phyloP scores from a whole-genome alignment of 2,797 vertebrate genomes.

The Balearica regulorum region DNA sequence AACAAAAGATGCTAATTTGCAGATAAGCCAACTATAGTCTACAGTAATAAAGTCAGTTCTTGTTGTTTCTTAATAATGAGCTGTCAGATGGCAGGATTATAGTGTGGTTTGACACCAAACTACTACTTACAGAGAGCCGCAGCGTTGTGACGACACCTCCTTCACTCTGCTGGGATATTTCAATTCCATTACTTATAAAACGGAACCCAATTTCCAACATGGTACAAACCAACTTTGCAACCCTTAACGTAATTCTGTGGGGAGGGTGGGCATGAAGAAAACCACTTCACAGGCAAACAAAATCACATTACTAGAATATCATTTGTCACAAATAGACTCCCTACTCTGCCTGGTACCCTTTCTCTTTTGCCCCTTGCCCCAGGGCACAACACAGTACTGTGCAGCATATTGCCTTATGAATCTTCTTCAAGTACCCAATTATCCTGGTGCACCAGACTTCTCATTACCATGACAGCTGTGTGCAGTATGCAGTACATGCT shows the following conservation, averaged over 20 bases:
- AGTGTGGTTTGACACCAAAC: conserved; percentile 57
- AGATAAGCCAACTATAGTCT: conserved; percentile 39
- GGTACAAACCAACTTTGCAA: conserved; percentile 36
- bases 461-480: conserved; percentile 74
- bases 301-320: conserved; percentile 59
- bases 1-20: conserved; percentile 74
- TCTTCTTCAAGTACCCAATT: conserved; percentile 81
- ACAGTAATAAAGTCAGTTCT: conserved; percentile 69
- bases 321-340: conserved; percentile 65
- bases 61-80: conserved; percentile 73
- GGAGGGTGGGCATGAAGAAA: background rate
- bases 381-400: conserved; percentile 58
- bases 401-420: conserved; percentile 74
- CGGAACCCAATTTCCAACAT: background rate
- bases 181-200: background rate
- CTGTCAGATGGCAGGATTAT: conserved; percentile 65
- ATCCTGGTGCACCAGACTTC: conserved; percentile 64
- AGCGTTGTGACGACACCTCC: background rate
- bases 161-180: background rate
- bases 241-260: conserved; percentile 21
- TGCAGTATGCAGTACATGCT: conserved; percentile 34
- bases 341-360: conserved; percentile 7
- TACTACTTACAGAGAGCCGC: background rate
- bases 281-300: conserved; percentile 28
- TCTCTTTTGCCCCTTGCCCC: conserved; percentile 50